Evolutionary conservation across 2,888 invertebrate species (phyloP), one percentile per base, ranked within the genome.

Genomic region (Eupeodes luniger): DNA sequence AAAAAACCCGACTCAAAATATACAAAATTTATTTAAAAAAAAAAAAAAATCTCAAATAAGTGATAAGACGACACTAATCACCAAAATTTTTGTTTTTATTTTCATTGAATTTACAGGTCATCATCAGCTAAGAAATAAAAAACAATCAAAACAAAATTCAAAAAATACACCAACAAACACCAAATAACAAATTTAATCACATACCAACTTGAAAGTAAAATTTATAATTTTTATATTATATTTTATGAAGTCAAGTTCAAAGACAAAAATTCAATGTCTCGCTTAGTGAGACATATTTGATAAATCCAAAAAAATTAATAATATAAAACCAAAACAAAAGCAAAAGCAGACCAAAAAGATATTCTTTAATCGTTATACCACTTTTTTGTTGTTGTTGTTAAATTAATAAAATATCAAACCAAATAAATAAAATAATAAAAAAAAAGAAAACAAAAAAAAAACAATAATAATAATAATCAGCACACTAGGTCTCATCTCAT

Each of bases 171-270:
- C 47, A 27, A 49, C 47, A 59, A 51, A 74, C 16, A 64, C 64
- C 14, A 34, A 49, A 49, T 5, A 51, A 53, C 40, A 55, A 66
- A 67, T 55, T 36, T 34, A 69, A 69, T 69, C 69, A 53, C 53
- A 47, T 40, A 40, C 44, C 44, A 19, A 83, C 57, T 59, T 72
- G 84, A 67, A 81, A 77, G 76, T 84, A 81, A 81, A 84, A 77
- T 77, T 84, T 81, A 57, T 74, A 77, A 66, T 84, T 40, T 7
- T 40, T 7, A 4, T 40, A 40, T 40, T 40, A 40, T 5, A 40
- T 40, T 83, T 53, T 72, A 81, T 69, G n/a, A 74, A 81, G 77
- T 84, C 84, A 87, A 87, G 87, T 87, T 87, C 87, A 87, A 87
- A 87, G 80, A 51, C 84, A 49, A 83, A 67, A 57, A 36, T 72